Evolutionary conservation across 1,140 invertebrate species (phyloP), one percentile per base, ranked within the genome.

Genomic region (Protaetia brevitarsis): DNA sequence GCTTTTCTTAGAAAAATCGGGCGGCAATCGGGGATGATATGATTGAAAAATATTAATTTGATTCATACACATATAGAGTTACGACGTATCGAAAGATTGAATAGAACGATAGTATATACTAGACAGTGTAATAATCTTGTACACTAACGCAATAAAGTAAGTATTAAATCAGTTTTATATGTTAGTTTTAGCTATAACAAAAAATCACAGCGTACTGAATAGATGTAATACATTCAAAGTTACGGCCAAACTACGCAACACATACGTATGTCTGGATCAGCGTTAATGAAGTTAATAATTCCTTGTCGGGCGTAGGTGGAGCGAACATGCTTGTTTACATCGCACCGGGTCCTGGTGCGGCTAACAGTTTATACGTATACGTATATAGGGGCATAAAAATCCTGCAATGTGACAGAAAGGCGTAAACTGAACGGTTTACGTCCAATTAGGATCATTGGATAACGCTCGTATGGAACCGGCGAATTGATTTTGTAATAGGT

Each of bases 391-490:
- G 29, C 57, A 31, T 59, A 59, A 59, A 59, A 59, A 59, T 59
- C 57, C 27, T 29, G 16, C 41, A 59, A 59, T 59, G 57, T 59
- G 60, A 62, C 31, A 34, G 60, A 62, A 62, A 62, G 60, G 60
- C 60, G 60, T 62, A 62, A 62, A 62, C 60, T 31, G 60, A 62
- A 62, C 31, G 60, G 60, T 62, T 62, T 36, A 62, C 60, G 60
- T 62, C 60, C 60, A 62, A 62, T 62, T 62, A 62, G 60, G 31
- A 36, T 62, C 60, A 21, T 62, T 62, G 29, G 31, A 62, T 62
- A 62, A 34, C 29, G 60, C 19, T 62, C 60, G 31, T 21, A 59
- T 59, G 26, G 41, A 19, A 36, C 60, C 60, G 60, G 27, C 31
- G 29, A 62, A 62, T 62, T 62, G 60, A 62, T 51, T 51, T 51